Conservation (phyloP, 2,797 vertebrate genomes). For the Spheniscus humboldti region DNA sequence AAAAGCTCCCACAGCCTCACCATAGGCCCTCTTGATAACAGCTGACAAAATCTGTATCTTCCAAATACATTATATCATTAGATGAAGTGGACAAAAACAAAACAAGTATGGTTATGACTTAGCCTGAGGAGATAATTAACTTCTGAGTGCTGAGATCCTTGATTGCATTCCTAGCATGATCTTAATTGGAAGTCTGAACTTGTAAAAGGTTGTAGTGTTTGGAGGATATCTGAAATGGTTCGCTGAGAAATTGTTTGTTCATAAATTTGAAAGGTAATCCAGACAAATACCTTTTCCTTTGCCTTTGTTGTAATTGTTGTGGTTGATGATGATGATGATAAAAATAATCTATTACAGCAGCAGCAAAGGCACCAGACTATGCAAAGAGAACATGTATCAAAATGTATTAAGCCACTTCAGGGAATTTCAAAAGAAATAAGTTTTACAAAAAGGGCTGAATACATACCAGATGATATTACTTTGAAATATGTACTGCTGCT, state of each 20-base stretch:
- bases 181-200: conserved; percentile 74
- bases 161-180: conserved; percentile 81
- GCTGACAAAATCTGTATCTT: conserved; percentile 57
- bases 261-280: conserved; percentile 67
- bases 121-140: conserved; percentile 81
- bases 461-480: neutral
- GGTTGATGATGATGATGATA: conserved; percentile 62
- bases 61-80: conserved; percentile 64
- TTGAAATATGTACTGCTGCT: neutral
- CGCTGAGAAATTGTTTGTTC: conserved; percentile 67
- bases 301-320: conserved; percentile 29
- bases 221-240: conserved; percentile 62
- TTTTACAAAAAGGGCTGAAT: conserved; percentile 28
- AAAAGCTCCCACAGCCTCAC: conserved; percentile 60
- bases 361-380: conserved; percentile 44
- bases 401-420: conserved; percentile 51
- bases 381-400: conserved; percentile 44
- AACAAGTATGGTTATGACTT: conserved; percentile 71
- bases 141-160: conserved; percentile 75
- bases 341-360: conserved; percentile 57
- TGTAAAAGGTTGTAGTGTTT: conserved; percentile 59
- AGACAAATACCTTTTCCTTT: conserved; percentile 65
- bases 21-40: conserved; percentile 52
- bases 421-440: conserved; percentile 29
- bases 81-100: conserved; percentile 75